Conservation (phyloP, 2,888 invertebrate species). For the Caenorhabditis sp. region DNA sequence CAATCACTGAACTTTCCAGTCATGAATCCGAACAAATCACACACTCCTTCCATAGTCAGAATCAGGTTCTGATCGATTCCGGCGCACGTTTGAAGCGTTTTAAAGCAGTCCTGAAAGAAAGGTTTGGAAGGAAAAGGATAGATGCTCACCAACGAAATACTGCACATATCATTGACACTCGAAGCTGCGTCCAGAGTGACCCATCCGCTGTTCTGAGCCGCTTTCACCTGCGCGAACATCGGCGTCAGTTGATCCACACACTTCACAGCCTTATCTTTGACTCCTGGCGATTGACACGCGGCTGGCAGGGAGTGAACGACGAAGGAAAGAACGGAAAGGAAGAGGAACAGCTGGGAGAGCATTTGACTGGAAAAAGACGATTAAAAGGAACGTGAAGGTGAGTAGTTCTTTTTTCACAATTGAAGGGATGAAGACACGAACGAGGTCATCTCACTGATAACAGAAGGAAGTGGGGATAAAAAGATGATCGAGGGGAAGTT, state of each 20-base stretch:
- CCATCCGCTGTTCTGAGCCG: neutral
- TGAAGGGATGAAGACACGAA: neutral
- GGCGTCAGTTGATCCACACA: constrained; percentile 13
- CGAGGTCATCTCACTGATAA: neutral
- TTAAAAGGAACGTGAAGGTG: too few relatives aligned
- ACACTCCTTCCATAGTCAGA: constrained; percentile 21
- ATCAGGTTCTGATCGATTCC: constrained; percentile 12
- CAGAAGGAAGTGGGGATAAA: neutral
- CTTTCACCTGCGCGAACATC: constrained; percentile 11
- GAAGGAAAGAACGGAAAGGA: neutral
- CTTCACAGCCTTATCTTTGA: neutral
- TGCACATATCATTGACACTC: constrained; percentile 10
- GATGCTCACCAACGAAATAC: constrained; percentile 9
- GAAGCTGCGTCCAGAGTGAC: neutral
- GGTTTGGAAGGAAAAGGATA: neutral
- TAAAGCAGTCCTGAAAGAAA: constrained; percentile 27
- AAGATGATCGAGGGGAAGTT: neutral
- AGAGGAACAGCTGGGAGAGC: neutral
- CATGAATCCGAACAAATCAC: constrained; percentile 21
- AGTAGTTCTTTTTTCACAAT: too few relatives aligned
- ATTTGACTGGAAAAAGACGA: neutral
- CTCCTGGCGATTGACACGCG: neutral
- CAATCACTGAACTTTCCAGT: constrained; percentile 14
- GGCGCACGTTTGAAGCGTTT: constrained; percentile 29
- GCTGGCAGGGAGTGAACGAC: neutral